Conservation (phyloP, 2,888 invertebrate species). For the Microchrysa polita region DNA sequence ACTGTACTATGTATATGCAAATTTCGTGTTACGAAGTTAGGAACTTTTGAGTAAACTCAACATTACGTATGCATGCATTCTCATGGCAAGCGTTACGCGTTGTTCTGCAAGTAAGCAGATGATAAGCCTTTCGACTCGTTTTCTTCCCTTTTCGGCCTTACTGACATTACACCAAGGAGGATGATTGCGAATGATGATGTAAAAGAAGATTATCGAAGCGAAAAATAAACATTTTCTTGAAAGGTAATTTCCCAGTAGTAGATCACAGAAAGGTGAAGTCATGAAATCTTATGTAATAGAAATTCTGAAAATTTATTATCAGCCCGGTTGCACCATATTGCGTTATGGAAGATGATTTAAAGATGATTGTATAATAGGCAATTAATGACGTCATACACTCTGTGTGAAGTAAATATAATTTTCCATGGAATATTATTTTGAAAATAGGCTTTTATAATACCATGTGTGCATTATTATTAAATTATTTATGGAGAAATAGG, state of each 20-base stretch:
- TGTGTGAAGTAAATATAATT: too few relatives aligned
- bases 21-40: conserved; percentile 18
- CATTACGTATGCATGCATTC: conserved; percentile 30
- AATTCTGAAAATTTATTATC: conserved; percentile 31
- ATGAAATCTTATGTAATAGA: conserved; percentile 14
- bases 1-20: too few relatives aligned
- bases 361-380: neutral
- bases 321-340: neutral
- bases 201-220: conserved; percentile 40
- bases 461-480: too few relatives aligned
- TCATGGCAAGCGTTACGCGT: conserved; percentile 4
- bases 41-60: conserved; percentile 3
- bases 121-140: conserved; percentile 38
- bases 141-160: conserved; percentile 30
- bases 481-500: too few relatives aligned
- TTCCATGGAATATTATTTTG: too few relatives aligned
- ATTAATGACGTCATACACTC: neutral
- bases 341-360: neutral
- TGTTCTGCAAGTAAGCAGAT: conserved; percentile 26
- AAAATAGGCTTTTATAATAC: too few relatives aligned
- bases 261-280: neutral
- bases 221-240: conserved; percentile 41
- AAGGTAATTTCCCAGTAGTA: conserved; percentile 22
- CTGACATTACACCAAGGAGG: conserved; percentile 11
- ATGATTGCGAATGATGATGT: conserved; percentile 29